Base-by-base conservation (phyloP, 2,888 invertebrate genomes). In the Melanchra persicariae region DNA sequence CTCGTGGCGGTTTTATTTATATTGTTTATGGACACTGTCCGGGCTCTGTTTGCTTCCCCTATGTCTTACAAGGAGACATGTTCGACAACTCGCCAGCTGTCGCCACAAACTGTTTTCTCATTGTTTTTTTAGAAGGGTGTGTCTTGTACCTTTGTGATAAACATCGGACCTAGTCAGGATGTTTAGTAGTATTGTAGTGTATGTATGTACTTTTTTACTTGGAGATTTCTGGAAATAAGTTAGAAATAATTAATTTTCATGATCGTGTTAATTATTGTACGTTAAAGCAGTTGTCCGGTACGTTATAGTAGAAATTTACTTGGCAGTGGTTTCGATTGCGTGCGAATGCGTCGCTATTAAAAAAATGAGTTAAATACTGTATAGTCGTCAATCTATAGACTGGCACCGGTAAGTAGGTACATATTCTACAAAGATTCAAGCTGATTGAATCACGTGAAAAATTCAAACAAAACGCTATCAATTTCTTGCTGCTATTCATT, bases 21-120 rank as follows among this genome's bases (percentile, higher is more conserved):
- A 55, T 64, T 80, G 65, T 66, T n/a, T 80, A 76, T 76, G 45
- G 72, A 79, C 80, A 77, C 54, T 73, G 73, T 26, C 52, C 37
- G 58, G 37, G 62, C 60, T 64, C 60, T 81, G 77, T 74, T 70
- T 80, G 57, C 51, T 54, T 73, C 66, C 72, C 81, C 54, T 51
- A 69, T 77, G 81, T 77, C 70, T 75, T 61, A 77, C 77, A 78
- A 54, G 51, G n/a, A 51, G 45, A 63, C 78, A 54, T 77, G 45
- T 74, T 61, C 62, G 59, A 62, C 60, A 61, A 77, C 49, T 43
- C 19, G 45, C 22, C 79, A 80, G 80, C 81, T 80, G 77, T 65
- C 30, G 54, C 17, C 61, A 76, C 77, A 61, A 15, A 65, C 12
- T 22, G 43, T 78, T 69, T 51, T 65, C 54, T 62, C 78, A 61